Evolutionary conservation across 2,113 vertebrate species (phyloP).

Genomic region (Myanophis thanlyinensis): DNA sequence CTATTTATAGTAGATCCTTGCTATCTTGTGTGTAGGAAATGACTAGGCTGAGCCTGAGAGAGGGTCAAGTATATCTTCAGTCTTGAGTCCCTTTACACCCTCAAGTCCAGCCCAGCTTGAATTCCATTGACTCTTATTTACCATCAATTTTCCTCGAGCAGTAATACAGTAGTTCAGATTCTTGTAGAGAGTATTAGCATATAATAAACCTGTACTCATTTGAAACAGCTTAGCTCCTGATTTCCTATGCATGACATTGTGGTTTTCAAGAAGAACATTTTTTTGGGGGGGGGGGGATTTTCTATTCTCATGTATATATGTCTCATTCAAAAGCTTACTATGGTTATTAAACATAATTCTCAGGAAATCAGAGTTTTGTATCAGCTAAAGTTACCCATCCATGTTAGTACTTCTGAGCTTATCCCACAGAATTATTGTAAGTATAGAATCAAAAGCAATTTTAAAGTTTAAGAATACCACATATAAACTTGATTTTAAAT

Average conservation of each 20-base stretch:
- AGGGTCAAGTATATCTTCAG: too few relatives aligned
- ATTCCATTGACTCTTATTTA: background rate
- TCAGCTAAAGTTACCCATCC: background rate
- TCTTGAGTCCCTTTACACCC: too few relatives aligned
- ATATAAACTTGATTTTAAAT: background rate
- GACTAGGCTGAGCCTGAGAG: too few relatives aligned
- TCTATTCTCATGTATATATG: background rate
- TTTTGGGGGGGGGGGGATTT: fast-evolving
- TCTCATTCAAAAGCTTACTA: background rate
- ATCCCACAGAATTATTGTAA: background rate
- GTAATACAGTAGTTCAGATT: background rate
- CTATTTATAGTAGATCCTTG: background rate
- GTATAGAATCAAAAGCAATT: background rate
- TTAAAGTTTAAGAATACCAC: background rate
- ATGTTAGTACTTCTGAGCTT: background rate
- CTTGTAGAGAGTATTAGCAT: background rate
- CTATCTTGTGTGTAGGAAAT: too few relatives aligned
- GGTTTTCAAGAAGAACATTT: background rate
- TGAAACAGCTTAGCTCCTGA: background rate
- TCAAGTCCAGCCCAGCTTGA: too few relatives aligned
- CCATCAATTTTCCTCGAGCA: background rate
- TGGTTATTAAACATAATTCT: background rate
- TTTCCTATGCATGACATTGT: background rate
- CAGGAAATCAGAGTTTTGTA: background rate
- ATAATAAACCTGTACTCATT: background rate